Percentiles rank a stretch among this genome's conserved stretches.
phyloP scores from a whole-genome alignment of 64 coral and sea anemone genomes.

The Stichodactyla mertensii region DNA sequence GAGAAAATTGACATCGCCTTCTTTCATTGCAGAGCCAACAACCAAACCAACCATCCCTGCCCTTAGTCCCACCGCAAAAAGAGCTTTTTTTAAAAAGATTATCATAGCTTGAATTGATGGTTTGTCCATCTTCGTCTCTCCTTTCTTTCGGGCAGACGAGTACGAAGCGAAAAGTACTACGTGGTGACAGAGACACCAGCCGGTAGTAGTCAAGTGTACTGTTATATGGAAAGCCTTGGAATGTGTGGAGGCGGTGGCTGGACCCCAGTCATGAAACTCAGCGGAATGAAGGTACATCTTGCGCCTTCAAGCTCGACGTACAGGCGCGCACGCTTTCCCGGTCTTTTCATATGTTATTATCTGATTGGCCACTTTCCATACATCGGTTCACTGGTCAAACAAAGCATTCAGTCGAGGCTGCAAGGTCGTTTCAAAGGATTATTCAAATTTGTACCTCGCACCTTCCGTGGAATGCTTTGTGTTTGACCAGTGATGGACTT shows the following conservation, averaged over 20 bases:
- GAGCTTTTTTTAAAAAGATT: no score
- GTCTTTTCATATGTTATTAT: no score
- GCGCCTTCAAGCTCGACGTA: background rate
- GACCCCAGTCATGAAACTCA: slow-evolving; percentile 6
- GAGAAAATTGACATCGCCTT: background rate
- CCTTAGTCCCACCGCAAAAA: no score
- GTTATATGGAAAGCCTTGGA: slow-evolving; percentile 17
- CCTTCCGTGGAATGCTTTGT: no score
- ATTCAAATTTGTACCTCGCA: no score
- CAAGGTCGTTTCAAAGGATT: no score
- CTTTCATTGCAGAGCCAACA: background rate
- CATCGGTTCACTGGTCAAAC: no score
- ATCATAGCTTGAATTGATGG: no score
- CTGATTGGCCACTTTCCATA: no score
- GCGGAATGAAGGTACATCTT: background rate
- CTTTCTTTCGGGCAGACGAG: background rate
- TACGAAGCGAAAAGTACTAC: background rate
- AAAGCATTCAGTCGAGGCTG: no score
- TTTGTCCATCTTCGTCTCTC: background rate
- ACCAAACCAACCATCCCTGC: background rate
- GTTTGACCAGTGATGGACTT: no score
- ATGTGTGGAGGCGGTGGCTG: slow-evolving; percentile 18
- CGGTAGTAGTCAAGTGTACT: background rate
- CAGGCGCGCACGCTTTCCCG: no score
- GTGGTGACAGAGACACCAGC: background rate